Conservation (phyloP, 2,888 invertebrate genomes). For the Marasmarcha lunaedactyla region DNA sequence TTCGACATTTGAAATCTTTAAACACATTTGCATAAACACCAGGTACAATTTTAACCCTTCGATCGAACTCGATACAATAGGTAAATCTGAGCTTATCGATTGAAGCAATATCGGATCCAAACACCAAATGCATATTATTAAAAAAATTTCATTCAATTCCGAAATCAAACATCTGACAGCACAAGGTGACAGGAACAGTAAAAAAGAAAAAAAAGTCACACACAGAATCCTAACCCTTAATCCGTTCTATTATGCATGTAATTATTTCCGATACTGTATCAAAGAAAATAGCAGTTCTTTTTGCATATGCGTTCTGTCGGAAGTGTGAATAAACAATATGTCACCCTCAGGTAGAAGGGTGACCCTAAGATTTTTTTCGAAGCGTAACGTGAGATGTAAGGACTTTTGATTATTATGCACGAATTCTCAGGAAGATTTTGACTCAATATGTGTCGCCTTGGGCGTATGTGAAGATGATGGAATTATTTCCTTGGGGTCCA, state of each 20-base stretch:
- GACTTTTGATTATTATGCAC: constrained; percentile 57
- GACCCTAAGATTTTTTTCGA: constrained; percentile 46
- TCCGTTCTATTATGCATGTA: constrained; percentile 68
- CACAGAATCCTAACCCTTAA: constrained; percentile 50
- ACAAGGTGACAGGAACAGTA: constrained; percentile 57
- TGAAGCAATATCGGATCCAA: constrained; percentile 32
- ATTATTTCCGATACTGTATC: constrained; percentile 66
- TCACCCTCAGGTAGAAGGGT: constrained; percentile 64
- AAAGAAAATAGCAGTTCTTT: constrained; percentile 65
- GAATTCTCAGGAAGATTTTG: constrained; percentile 66
- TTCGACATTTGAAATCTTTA: neutral
- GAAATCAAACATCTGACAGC: constrained; percentile 46
- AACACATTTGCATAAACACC: neutral
- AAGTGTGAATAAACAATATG: constrained; percentile 65
- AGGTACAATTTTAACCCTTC: neutral
- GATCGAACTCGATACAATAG: constrained; percentile 17
- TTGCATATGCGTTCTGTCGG: constrained; percentile 64
- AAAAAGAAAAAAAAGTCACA: constrained; percentile 51
- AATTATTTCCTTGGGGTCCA: constrained; percentile 41
- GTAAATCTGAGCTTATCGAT: constrained; percentile 36
- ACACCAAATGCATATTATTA: constrained; percentile 57
- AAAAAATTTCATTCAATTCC: constrained; percentile 24
- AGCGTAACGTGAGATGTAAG: constrained; percentile 44
- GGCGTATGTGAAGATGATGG: constrained; percentile 39
- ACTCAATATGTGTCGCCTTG: constrained; percentile 32